Base-by-base conservation (phyloP, 2,797 vertebrate genomes). In the Sphaeramia orbicularis region DNA sequence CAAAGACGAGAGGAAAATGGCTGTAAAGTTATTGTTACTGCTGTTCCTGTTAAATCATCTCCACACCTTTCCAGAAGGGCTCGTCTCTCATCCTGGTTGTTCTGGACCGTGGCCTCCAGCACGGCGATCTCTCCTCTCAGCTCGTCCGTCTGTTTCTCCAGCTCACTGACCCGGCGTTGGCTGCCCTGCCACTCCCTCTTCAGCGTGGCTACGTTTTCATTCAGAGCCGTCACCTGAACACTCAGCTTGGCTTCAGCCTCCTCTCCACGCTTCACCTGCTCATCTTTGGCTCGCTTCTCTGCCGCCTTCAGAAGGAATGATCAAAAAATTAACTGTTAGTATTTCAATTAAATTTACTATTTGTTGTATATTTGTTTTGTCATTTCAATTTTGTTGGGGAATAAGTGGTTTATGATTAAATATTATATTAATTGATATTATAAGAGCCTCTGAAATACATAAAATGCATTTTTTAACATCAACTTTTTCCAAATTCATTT, bases 121-220 rank as follows among this genome's bases (percentile, higher is more conserved):
- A 99, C 98, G 0, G 97, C 98, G 10, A 99, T 98, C 83, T 99
- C 98, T 2, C 98, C 98, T 42, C 96, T 94, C 61, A 99, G 90
- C 83, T 99, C 98, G 0, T 99, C 98, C 0, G 95, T 97, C 86
- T 99, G 98, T 43, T 99, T 99, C 92, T 99, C 98, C 43, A 99
- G 95, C 64, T 99, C 98, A 0, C 93, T 87, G 0, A 97, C 96
- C 48, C 98, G 90, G 62, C 95, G 92, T 67, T 99, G 97, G 86
- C 97, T 97, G 64, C 95, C 94, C 74, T 99, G 98, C 95, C 96
- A 98, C 86, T 99, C 98, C 11, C 97, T 95, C 91, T 99, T 99
- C 80, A 99, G 89, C 0, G 98, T 99, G 48, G 96, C 96, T 79
- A 99, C 83, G 10, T 99, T 99, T 76, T 99, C 98, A 64, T 97